Base-by-base conservation (phyloP, 1,140 invertebrate species). In the Cydia fagiglandana region DNA sequence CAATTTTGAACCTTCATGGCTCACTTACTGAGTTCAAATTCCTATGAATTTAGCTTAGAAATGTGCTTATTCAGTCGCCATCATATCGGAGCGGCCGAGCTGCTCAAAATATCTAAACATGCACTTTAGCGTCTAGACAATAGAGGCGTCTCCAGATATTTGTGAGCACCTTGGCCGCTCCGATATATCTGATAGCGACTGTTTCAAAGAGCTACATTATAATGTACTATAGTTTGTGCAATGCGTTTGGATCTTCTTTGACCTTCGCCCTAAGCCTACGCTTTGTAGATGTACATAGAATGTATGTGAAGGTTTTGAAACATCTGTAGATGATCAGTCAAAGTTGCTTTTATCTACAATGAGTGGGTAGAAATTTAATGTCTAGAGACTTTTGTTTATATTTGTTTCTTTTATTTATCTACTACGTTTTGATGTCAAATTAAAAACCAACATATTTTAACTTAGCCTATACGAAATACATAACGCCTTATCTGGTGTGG, bases 261-360 rank as follows among this genome's bases (percentile, higher is more conserved):
- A 70, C 34, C 66, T 70, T 70, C 66, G 13, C 34, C 28, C 38
- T 24, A 4, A 38, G 64, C 66, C 66, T 17, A 70, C 66, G 64
- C 64, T 68, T 38, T n/a, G 34, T 17, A 45, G 66, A 38, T 45
- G 56, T 17, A 61, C 56, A 61, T 61, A 61, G 12, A 61, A 61
- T 24, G 56, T 56, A 17, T 56, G 53, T 56, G 53, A 56, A 56
- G 53, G 53, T n/a, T 61, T 61, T 1, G 2, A 10, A 61, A 61
- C 56, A 24, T 61, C 20, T 61, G 56, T 61, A 56, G 47, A 56
- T 61, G 56, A 61, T 61, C 12, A 61, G 24, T 61, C 24, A 61
- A 61, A 34, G 34, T 34, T 34, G 10, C 17, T 24, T 3, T 61
- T 61, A 24, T 61, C 20, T 61, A 24, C 4, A 53, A n/a, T 6